phyloP scores from a whole-genome alignment of 2,113 vertebrate species.

The Syngnathus typhle region DNA sequence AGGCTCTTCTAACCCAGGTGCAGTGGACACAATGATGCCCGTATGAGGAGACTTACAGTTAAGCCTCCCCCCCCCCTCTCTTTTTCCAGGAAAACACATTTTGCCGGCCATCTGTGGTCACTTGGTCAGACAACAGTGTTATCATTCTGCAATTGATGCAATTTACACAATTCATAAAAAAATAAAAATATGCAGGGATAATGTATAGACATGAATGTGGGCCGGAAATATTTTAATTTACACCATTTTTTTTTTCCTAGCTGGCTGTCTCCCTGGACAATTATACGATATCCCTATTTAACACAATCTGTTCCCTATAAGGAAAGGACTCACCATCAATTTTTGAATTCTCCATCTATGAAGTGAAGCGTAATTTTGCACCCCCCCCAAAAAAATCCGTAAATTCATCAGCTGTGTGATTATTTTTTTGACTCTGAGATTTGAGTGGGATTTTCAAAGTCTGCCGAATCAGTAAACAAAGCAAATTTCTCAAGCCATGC shows the following conservation, averaged over 20 bases:
- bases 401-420: not conserved
- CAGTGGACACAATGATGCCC: conserved; percentile 38
- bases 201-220: not conserved
- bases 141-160: conserved; percentile 9
- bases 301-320: too few relatives aligned
- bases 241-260: not conserved
- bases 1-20: conserved; percentile 40
- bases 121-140: conserved; percentile 1
- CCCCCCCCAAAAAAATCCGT: too few relatives aligned
- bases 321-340: too few relatives aligned
- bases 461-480: not conserved
- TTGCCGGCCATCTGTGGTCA: conserved; percentile 1
- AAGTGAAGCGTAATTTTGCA: too few relatives aligned
- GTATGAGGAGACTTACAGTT: conserved; percentile 10
- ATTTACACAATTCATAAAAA: not conserved
- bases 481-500: not conserved
- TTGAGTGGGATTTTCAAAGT: not conserved
- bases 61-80: not conserved
- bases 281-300: too few relatives aligned
- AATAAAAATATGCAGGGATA: not conserved
- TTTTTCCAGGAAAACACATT: conserved; percentile 30
- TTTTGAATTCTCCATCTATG: too few relatives aligned
- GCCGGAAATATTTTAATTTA: conserved; percentile 18
- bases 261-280: not conserved
- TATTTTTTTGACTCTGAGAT: too few relatives aligned